Evolutionary conservation across 2,888 invertebrate species (phyloP), one percentile per base, ranked within the genome.

Genomic region (Timandra comae): DNA sequence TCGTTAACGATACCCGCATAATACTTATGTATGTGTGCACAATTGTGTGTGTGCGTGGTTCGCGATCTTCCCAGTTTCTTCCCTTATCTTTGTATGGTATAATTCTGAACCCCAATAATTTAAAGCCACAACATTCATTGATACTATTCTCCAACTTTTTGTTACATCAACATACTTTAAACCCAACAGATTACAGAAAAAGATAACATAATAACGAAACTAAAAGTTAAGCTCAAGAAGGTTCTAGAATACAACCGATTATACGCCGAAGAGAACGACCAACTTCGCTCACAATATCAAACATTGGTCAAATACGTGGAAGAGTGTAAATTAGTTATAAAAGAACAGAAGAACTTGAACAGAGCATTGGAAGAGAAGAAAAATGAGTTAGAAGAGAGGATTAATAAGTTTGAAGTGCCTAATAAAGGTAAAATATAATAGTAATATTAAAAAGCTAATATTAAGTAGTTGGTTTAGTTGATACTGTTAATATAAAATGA

Each of bases 221-320:
- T 91, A 3, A 88, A 90, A 30, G 89, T 90, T 27, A 91, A 90
- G 54, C 63, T 91, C 0, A 80, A 86, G 41, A 73, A 81, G 0
- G 75, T 91, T 0, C 77, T 91, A 30, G 86, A 87, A 27, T 87
- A 87, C 45, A 91, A 91, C 57, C 87, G 88, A 34, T 78, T 90
- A 22, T 88, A 91, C 41, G 85, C 88, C 0, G 84, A 87, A 38
- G 91, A 91, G 55, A 91, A 91, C 44, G 87, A 88, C 37, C 75
- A 80, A 23, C 61, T 91, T 4, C 84, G 85, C 47, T 60, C 48
- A 1, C 85, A 88, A 40, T 82, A 88, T 27, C 66, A 70, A 2
- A 87, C 88, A 19, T 55, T 89, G 12, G 63, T 80, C 0, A 67
- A 69, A 27, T 84, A 88, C 27, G 82, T 87, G 12, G 87, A 88